A percentile compares a stretch with the other conserved stretches of the same genome.
Conservation (phyloP, 2,797 vertebrate species). For the Gallinago solitaria region DNA sequence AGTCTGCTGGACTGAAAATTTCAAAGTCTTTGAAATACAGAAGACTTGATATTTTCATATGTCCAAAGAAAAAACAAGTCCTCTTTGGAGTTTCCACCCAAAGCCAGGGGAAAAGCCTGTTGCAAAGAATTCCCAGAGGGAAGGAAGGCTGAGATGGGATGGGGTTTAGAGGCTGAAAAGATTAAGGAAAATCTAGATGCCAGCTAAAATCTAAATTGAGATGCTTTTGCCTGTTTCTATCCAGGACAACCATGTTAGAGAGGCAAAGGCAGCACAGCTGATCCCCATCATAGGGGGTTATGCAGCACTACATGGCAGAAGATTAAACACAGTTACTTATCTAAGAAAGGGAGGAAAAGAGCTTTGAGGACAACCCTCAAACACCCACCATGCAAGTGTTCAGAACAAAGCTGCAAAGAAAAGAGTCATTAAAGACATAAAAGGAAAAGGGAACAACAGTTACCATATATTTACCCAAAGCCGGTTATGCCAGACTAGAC, state of each 20-base stretch:
- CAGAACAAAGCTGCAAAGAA: background rate
- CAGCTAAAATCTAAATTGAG: background rate
- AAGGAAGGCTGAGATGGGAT: background rate
- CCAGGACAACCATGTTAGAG: background rate
- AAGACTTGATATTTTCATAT: background rate
- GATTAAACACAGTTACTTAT: background rate
- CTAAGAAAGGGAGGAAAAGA: background rate
- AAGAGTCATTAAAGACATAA: background rate
- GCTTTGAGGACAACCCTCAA: background rate
- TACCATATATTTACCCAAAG: background rate
- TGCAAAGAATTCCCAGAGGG: background rate
- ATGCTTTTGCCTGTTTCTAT: background rate
- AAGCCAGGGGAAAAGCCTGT: background rate
- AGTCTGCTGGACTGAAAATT: background rate
- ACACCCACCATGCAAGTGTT: background rate
- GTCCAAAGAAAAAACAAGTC: background rate
- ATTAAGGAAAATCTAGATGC: background rate
- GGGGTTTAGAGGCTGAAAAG: background rate
- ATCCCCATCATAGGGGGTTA: rapidly evolving
- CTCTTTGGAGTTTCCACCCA: background rate
- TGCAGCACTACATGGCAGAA: background rate
- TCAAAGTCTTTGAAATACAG: background rate
- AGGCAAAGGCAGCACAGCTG: background rate
- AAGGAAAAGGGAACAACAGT: background rate
- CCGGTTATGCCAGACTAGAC: background rate